Evolutionary conservation across 1,140 invertebrate species (phyloP).

Genomic region (Pseudoatta argentina): DNA sequence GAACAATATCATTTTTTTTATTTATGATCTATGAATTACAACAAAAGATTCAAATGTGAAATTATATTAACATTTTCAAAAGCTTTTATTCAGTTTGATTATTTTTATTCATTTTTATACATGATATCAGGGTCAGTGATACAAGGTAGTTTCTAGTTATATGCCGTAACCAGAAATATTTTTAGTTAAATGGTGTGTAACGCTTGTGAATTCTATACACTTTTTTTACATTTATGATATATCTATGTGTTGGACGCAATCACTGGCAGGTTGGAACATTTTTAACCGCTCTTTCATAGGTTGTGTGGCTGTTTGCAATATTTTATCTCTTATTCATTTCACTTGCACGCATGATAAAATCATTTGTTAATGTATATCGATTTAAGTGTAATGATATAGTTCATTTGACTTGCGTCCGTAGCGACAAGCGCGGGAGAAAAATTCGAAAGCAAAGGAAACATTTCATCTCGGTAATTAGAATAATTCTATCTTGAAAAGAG

Average conservation of each 20-base stretch:
- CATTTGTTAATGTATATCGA: constrained; percentile 24
- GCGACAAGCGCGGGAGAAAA: background rate
- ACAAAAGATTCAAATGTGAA: constrained; percentile 9
- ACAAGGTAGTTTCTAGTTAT: constrained; percentile 17
- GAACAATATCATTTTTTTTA: background rate
- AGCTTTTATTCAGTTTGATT: constrained; percentile 2
- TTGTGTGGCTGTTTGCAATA: background rate
- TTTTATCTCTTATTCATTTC: constrained; percentile 22
- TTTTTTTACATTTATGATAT: constrained; percentile 39
- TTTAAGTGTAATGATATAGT: constrained; percentile 26
- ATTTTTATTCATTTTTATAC: constrained; percentile 17
- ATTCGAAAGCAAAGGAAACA: background rate
- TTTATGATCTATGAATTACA: background rate
- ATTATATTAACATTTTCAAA: constrained; percentile 43
- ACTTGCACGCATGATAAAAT: constrained; percentile 13
- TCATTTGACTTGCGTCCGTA: constrained; percentile 8
- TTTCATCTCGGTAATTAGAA: constrained; percentile 3
- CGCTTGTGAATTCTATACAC: constrained; percentile 33
- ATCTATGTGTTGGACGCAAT: constrained; percentile 19
- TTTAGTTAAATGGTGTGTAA: constrained; percentile 36
- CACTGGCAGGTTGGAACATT: constrained; percentile 11
- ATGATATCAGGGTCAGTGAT: background rate
- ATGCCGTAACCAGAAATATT: constrained; percentile 27
- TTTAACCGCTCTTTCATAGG: constrained; percentile 13
- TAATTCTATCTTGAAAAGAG: background rate